Evolutionary conservation across 2,797 vertebrate species (phyloP), one percentile per base, ranked within the genome.

Genomic region (Danio choprae): DNA sequence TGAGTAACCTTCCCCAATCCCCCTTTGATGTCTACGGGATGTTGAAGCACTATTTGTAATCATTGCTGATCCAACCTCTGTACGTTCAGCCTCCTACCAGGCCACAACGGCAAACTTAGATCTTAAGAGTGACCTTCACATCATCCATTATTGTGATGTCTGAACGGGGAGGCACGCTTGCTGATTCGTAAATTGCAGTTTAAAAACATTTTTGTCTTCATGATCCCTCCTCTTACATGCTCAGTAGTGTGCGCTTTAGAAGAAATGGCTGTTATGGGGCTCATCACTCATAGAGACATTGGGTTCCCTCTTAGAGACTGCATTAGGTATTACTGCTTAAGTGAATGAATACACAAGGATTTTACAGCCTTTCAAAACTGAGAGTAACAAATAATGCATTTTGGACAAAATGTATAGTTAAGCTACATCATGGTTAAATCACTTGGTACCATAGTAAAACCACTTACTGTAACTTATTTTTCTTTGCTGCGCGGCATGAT

Each of bases 11-110:
- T 86, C 86, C 75, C 77, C 86, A 85, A 82, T 85, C 82, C 85
- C 83, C 67, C 89, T 94, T 92, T 93, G 91, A 93, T 90, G 91
- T 91, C 75, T 80, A 58, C 18, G 77, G 74, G 86, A 89, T 86
- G 85, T 85, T 36, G 65, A 82, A 86, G 81, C 79, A 82, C 86
- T 88, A 87, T 89, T 86, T 88, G 88, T 86, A 88, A 87, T 90
- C 81, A 69, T 86, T 1, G 51, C 63, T 82, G 82, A 81, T 84
- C 74, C 60, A 55, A 85, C 68, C 68, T 38, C 20, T 69, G 59
- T 13, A 22, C 40, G 55, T 1, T 16, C 50, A 58, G 77, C 75
- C 83, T 80, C 83, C 60, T 59, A 69, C 56, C 36, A 74, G 63
- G 80, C 81, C 56, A 53, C 6, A 74, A 70, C 59, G 71, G 86